A percentile compares a stretch with the other conserved stretches of the same genome.
Evolutionary conservation across 2,797 vertebrate species (phyloP).

Genomic region (Hydrocynus forskahlii): DNA sequence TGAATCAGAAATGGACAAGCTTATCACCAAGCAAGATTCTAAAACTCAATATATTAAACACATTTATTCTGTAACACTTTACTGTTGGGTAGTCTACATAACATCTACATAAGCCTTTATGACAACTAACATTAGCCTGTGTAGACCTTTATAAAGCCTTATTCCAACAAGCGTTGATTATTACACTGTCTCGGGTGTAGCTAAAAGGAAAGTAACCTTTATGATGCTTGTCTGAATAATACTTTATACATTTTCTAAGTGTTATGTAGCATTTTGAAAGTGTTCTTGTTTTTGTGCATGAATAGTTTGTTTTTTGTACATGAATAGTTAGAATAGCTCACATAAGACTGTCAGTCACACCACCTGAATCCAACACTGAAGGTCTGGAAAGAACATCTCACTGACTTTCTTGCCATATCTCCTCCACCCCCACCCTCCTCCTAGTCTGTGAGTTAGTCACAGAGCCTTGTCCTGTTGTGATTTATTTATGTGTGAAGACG

Average conservation of each 20-base stretch:
- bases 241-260: no score
- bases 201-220: no score
- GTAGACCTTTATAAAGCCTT: no score
- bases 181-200: no score
- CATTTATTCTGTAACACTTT: no score
- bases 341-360: background rate
- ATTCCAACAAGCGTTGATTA: no score
- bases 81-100: no score
- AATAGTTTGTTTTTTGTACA: no score
- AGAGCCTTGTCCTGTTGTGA: slow-evolving; percentile 5
- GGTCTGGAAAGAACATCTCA: background rate
- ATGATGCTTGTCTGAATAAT: no score
- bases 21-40: background rate
- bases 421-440: background rate
- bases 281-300: background rate
- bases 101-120: no score
- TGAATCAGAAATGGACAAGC: background rate
- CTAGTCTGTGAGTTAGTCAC: background rate
- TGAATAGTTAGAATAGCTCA: background rate
- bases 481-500: slow-evolving; percentile 21
- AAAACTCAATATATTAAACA: background rate
- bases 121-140: no score
- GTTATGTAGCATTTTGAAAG: background rate
- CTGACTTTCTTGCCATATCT: background rate
- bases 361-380: background rate